Percentiles rank a stretch among this genome's conserved stretches.
Evolutionary conservation across 2,888 invertebrate genomes (phyloP).

Genomic region (Drosophila pseudotalamancana): DNA sequence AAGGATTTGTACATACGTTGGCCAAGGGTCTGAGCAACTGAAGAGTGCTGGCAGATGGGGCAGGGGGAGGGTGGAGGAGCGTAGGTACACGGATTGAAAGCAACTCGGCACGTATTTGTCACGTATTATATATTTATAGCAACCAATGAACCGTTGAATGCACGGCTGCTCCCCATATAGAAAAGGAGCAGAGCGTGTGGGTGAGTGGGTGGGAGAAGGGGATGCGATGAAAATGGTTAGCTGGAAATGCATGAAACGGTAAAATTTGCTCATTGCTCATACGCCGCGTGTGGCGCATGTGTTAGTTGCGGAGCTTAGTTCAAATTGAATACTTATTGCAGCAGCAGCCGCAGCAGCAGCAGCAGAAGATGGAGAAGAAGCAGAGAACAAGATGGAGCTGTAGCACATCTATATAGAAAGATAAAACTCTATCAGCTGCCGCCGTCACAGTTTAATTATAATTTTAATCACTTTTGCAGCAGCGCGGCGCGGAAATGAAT

Average conservation of each 20-base stretch:
- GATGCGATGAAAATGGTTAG: conserved; percentile 19
- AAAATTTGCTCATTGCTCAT: conserved; percentile 70
- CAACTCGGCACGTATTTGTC: conserved; percentile 80
- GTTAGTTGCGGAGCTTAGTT: conserved; percentile 63
- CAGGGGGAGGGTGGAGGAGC: conserved; percentile 2
- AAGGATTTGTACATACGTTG: conserved; percentile 66
- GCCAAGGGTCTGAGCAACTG: too few species aligned
- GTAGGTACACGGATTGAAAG: conserved; percentile 62
- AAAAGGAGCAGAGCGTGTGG: neutral
- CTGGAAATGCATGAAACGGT: conserved; percentile 67
- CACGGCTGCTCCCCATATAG: conserved; percentile 49
- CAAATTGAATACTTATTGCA: conserved; percentile 70
- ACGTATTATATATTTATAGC: conserved; percentile 79
- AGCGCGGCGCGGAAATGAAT: conserved; percentile 76
- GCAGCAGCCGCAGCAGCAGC: conserved; percentile 13
- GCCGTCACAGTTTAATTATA: conserved; percentile 79
- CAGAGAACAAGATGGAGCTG: neutral
- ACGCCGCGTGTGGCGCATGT: conserved; percentile 59
- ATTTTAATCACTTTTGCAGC: conserved; percentile 78
- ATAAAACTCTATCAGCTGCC: conserved; percentile 46
- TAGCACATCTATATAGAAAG: conserved; percentile 10
- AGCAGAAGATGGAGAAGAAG: neutral
- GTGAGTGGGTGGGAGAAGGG: neutral
- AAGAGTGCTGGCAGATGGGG: too few species aligned
- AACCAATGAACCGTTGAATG: conserved; percentile 80